Base-by-base conservation (phyloP, 2,113 vertebrate genomes). In the Trogon melanurus region DNA sequence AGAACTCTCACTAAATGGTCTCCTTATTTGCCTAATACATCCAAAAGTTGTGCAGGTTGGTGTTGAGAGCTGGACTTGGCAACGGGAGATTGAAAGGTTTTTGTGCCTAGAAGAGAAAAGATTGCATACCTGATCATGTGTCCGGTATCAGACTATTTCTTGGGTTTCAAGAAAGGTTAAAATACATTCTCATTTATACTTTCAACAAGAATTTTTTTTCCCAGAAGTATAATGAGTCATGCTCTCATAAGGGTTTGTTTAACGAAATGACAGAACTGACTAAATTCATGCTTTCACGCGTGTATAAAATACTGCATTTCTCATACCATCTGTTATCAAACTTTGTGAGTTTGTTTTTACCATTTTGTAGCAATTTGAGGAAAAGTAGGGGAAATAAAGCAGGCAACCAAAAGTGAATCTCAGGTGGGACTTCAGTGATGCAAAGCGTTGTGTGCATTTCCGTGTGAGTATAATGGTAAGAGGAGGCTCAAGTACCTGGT, bases 241-340 rank as follows among this genome's bases (percentile, higher is more conserved):
- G 44, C 72, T 57, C 92, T 93, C 41, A 2, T 11, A 30, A 67
- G 62, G 41, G 16, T 92, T 25, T 69, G 79, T 81, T 91, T 36
- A 44, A 9, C 32, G 25, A 6, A 12, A 30, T 64, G 88, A 90
- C 76, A 78, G 83, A 17, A 84, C n/a, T 91, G 85, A 53, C 50
- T 93, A 56, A 91, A 79, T 90, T 25, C 32, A 13, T 85, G 69
- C 64, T 96, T n/a, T 6, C 32, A 22, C 84, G 69, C 62, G 23
- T 74, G 47, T 47, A 84, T 74, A 57, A 66, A 74, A 83, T 69
- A 38, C 78, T 83, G 53, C n/a, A 34, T 73, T 93, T 34, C 86
- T 65, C 13, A 5, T 61, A 66, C 76, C 87, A 87, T 90, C 89
- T 93, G 93, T 92, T 92, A 85, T 51, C 70, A 86, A 79, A 89